Base-by-base conservation (phyloP, 2,113 vertebrate species). In the Bujurquina vittata region DNA sequence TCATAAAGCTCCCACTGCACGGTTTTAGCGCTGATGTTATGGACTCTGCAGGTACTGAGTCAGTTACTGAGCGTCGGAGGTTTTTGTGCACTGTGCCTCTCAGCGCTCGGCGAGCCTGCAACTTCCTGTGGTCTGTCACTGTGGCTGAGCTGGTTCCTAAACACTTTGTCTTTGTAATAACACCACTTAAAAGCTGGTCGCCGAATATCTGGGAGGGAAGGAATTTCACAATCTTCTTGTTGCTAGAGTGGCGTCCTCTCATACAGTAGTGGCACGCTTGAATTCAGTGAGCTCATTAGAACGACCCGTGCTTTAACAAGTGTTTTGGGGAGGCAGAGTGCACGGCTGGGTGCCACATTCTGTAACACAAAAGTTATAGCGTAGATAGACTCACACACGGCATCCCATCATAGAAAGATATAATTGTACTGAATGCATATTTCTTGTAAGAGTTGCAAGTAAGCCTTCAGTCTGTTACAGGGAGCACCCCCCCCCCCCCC, bases 241-340 rank as follows among this genome's bases (percentile, higher is more conserved):
- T 31, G 29, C 29, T 4, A 31, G 3, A 3, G 11, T 22, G 33
- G 12, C 33, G 40, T 65, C n/a, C 7, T 65, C 5, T 43, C 37
- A 65, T 12, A 43, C n/a, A n/a, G n/a, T n/a, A n/a, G n/a, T n/a
- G n/a, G 35, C 22, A 43, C 7, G 4, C 40, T 65, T 0, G 35
- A 23, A 23, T 65, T 43, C 0, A 43, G 62, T 4, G 22, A 43
- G 35, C 35, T 65, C 35, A 40, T 40, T 40, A n/a, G n/a, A n/a
- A n/a, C n/a, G n/a, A n/a, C n/a, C n/a, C n/a, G n/a, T n/a, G n/a
- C 40, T 40, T 40, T 40, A 35, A n/a, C 61, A 40, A 40, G 35
- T 40, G n/a, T n/a, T 23, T 40, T 63, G 11, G 15, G 12, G 23
- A 65, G 35, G 3, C 12, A 63, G 61, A 63, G n/a, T 65, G 12